Percentiles rank a stretch among this genome's conserved stretches.
These are phyloP conservation scores for Crotalus tigris DNA, from an alignment of 2,113 vertebrate species.

Conservation along the genomic window DNA sequence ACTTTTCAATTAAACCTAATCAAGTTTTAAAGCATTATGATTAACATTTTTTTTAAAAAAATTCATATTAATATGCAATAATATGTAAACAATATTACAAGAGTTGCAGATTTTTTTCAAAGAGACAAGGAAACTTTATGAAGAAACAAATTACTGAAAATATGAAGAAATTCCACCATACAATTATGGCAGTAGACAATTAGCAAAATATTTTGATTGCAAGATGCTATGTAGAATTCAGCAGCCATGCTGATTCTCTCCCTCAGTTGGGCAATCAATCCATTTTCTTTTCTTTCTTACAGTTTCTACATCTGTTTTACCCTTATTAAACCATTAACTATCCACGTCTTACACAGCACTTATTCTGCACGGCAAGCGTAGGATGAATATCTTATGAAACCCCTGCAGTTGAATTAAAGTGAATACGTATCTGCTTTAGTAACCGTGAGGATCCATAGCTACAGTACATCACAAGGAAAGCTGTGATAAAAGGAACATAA, in stretches of 20 bases:
- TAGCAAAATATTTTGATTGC: background rate
- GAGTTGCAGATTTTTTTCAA: background rate
- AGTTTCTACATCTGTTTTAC: background rate
- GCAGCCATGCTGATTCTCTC: background rate
- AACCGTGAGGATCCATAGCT: background rate
- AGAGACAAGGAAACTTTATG: background rate
- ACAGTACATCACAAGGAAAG: background rate
- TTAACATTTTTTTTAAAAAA: background rate
- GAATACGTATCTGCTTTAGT: background rate
- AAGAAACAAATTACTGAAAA: background rate
- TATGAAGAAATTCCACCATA: background rate
- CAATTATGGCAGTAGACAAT: background rate
- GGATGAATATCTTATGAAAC: background rate
- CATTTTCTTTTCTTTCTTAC: background rate
- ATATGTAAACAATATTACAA: background rate
- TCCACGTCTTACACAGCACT: background rate
- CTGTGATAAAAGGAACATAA: background rate
- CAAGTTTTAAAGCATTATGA: background rate
- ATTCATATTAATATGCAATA: background rate
- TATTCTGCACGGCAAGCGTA: background rate
- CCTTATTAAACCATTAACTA: background rate
- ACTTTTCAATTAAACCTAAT: background rate
- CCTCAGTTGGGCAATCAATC: background rate
- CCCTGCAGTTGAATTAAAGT: background rate
- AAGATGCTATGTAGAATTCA: background rate